Evolutionary conservation across 2,888 invertebrate genomes (phyloP).

Genomic region (Sarcophaga caerulescens): DNA sequence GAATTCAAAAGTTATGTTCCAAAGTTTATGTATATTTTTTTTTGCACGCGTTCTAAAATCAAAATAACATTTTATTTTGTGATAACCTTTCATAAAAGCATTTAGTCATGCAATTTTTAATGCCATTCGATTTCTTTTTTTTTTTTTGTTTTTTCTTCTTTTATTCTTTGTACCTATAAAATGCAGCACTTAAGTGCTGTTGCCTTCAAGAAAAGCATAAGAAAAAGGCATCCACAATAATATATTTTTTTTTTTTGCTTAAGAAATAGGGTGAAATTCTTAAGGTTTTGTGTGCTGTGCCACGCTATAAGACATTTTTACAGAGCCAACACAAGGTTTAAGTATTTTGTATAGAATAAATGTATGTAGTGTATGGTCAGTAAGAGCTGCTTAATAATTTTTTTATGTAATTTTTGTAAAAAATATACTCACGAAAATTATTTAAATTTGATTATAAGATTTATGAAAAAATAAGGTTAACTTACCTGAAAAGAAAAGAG

Average conservation of each 20-base stretch:
- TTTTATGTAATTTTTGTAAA: neutral
- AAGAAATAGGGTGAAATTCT: constrained; percentile 17
- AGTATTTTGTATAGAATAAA: too few relatives aligned
- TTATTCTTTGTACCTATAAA: neutral
- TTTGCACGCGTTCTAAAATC: too few relatives aligned
- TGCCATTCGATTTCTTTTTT: constrained; percentile 17
- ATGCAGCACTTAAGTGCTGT: constrained; percentile 24
- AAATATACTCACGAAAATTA: neutral
- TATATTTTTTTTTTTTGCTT: neutral
- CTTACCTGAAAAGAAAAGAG: neutral
- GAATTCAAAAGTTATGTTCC: too few relatives aligned
- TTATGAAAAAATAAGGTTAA: neutral
- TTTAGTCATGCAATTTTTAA: neutral
- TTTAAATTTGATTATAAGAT: neutral
- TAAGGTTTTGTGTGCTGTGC: neutral
- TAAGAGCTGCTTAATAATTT: too few relatives aligned
- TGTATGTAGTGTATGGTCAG: too few relatives aligned
- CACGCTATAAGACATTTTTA: too few relatives aligned
- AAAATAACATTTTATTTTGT: too few relatives aligned
- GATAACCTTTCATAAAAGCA: too few relatives aligned
- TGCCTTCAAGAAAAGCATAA: constrained; percentile 5
- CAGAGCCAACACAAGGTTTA: neutral
- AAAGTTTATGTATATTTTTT: too few relatives aligned
- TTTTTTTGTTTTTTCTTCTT: neutral
- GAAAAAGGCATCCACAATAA: neutral